phyloP scores from a whole-genome alignment of 2,888 invertebrate genomes.

The Andrena praecox region DNA sequence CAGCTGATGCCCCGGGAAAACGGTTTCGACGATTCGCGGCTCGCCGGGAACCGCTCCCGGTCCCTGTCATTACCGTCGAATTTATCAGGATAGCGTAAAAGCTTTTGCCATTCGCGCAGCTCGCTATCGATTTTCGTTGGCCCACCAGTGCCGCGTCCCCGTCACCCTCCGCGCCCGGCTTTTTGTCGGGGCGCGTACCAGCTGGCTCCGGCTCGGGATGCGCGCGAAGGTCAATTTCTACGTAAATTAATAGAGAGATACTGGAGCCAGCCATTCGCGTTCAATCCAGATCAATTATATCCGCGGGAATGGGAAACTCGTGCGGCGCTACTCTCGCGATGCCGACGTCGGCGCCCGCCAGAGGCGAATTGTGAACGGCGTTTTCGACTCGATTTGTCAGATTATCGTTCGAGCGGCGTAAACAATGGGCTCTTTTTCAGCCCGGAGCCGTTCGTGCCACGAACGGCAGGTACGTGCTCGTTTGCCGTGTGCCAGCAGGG shows the following conservation, averaged over 20 bases:
- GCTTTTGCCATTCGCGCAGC: constrained; percentile 46
- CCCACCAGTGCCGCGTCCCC: constrained; percentile 7
- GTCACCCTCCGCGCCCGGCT: constrained; percentile 8
- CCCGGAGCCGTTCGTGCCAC: background rate
- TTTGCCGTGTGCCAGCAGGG: constrained; percentile 2
- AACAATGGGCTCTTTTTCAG: background rate
- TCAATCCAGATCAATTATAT: constrained; percentile 10
- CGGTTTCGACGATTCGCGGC: constrained; percentile 41
- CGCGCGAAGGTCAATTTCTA: constrained; percentile 38
- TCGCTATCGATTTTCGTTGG: constrained; percentile 62
- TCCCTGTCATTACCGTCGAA: constrained; percentile 55
- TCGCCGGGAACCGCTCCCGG: background rate
- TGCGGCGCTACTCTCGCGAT: background rate
- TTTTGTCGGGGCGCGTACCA: constrained; percentile 26
- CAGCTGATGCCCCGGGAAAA: constrained; percentile 38
- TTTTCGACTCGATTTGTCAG: constrained; percentile 21
- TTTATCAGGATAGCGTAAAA: constrained; percentile 46
- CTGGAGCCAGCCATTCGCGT: background rate
- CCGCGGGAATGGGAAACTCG: background rate
- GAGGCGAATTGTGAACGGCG: background rate
- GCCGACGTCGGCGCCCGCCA: background rate
- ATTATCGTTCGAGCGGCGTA: background rate
- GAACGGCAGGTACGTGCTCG: too few species aligned
- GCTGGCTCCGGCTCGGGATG: constrained; percentile 7
- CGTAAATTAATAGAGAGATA: constrained; percentile 47